These are phyloP conservation scores for Petrocephalus microphthalmus DNA, from an alignment of 2,113 vertebrate genomes.

Conservation along the genomic window DNA sequence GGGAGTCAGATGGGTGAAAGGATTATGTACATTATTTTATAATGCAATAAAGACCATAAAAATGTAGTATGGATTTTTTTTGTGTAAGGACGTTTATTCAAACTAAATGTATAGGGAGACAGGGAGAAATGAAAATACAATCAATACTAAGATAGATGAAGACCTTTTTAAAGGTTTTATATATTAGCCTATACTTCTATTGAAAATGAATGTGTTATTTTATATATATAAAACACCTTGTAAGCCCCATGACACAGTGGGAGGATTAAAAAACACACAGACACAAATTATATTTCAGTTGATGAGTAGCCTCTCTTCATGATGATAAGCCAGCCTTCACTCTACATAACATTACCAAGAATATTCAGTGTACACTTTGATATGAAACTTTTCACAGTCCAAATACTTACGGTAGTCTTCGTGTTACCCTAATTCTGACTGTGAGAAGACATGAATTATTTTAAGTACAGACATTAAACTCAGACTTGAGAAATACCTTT, in stretches of 20 bases:
- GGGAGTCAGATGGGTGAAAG: neutral
- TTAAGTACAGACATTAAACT: slow-evolving; percentile 55
- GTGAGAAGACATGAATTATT: slow-evolving; percentile 40
- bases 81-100: neutral
- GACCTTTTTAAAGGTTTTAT: neutral
- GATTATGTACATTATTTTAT: neutral
- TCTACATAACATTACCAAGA: slow-evolving; percentile 11
- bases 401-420: slow-evolving; percentile 59
- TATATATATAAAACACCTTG: neutral
- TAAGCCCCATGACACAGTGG: neutral
- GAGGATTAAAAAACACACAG: neutral
- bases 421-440: slow-evolving; percentile 56
- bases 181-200: neutral
- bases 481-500: slow-evolving; percentile 54
- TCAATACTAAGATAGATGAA: neutral
- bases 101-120: neutral
- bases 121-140: neutral
- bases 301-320: neutral
- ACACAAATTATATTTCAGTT: neutral
- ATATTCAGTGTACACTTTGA: slow-evolving; percentile 23
- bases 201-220: neutral
- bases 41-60: neutral
- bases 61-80: slow-evolving; percentile 5
- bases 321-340: neutral
- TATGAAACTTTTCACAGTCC: slow-evolving; percentile 44